These are phyloP conservation scores for Vespertilio murinus DNA, from an alignment of 2,797 vertebrate species.

Conservation along the genomic window DNA sequence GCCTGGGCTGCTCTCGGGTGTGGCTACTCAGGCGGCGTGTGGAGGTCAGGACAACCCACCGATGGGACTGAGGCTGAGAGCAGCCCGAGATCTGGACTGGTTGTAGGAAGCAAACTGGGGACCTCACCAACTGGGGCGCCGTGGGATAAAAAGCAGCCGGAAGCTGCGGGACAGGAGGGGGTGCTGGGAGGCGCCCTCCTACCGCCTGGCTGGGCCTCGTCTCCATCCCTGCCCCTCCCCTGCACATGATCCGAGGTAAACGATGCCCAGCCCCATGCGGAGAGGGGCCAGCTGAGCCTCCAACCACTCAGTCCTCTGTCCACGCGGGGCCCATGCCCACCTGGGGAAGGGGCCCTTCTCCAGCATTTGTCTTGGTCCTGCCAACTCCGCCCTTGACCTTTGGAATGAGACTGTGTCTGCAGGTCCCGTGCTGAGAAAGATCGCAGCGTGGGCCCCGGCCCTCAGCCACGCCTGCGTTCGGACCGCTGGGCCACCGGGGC, in stretches of 20 bases:
- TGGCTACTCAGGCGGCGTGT: background rate
- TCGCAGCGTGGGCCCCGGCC: background rate
- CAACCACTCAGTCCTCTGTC: no score
- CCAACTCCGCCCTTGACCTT: background rate
- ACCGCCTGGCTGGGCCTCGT: rapidly evolving
- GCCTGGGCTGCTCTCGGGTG: no score
- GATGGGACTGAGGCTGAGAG: background rate
- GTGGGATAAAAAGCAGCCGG: background rate
- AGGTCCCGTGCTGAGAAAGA: background rate
- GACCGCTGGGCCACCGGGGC: no score
- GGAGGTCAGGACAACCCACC: background rate
- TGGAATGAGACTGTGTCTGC: background rate
- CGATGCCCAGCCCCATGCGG: no score
- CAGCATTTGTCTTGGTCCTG: background rate
- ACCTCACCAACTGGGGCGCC: background rate
- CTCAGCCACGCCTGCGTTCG: background rate
- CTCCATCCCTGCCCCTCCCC: background rate
- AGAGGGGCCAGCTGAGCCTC: background rate
- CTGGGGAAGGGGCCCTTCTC: background rate
- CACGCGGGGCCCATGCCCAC: no score
- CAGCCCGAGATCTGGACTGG: rapidly evolving
- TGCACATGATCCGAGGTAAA: background rate
- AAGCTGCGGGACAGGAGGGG: background rate
- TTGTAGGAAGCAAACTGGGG: background rate
- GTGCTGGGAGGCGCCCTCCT: background rate